A percentile compares a stretch with the other conserved stretches of the same genome.
Evolutionary conservation across 1,140 invertebrate species (phyloP).

Genomic region (Drosophila erecta): DNA sequence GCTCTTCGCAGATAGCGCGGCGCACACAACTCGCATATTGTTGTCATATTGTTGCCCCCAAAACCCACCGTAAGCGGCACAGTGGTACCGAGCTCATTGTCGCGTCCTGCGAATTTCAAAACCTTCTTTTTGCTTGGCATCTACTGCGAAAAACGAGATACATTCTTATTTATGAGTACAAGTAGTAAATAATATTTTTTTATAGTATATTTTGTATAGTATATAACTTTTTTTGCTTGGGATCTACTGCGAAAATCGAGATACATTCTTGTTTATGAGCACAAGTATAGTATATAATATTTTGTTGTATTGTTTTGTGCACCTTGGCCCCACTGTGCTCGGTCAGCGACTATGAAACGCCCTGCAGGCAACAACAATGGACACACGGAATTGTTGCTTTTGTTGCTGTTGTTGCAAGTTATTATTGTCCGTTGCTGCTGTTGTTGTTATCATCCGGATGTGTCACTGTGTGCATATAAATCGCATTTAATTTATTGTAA

Average conservation of each 20-base stretch:
- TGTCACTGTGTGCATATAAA: constrained; percentile 83
- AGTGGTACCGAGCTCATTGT: background rate
- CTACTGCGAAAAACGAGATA: no score
- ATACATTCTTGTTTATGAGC: no score
- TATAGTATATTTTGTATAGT: no score
- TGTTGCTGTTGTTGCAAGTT: constrained; percentile 44
- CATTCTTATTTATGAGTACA: no score
- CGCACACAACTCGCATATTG: constrained; percentile 45
- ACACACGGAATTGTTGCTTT: constrained; percentile 52
- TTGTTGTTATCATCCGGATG: constrained; percentile 82
- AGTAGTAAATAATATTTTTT: no score
- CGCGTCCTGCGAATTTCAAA: no score
- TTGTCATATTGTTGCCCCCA: constrained; percentile 63
- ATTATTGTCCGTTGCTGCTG: constrained; percentile 44
- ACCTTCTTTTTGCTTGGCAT: background rate
- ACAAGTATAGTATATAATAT: no score
- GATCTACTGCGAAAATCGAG: no score
- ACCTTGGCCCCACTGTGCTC: constrained; percentile 10
- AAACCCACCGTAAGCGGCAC: constrained; percentile 8
- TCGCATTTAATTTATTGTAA: constrained; percentile 84
- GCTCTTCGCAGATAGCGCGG: constrained; percentile 49
- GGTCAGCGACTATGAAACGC: constrained; percentile 2
- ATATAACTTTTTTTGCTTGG: background rate
- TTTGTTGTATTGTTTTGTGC: no score
- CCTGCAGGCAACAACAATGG: constrained; percentile 63